phyloP scores from a whole-genome alignment of 2,113 vertebrate species.

The Meles meles region DNA sequence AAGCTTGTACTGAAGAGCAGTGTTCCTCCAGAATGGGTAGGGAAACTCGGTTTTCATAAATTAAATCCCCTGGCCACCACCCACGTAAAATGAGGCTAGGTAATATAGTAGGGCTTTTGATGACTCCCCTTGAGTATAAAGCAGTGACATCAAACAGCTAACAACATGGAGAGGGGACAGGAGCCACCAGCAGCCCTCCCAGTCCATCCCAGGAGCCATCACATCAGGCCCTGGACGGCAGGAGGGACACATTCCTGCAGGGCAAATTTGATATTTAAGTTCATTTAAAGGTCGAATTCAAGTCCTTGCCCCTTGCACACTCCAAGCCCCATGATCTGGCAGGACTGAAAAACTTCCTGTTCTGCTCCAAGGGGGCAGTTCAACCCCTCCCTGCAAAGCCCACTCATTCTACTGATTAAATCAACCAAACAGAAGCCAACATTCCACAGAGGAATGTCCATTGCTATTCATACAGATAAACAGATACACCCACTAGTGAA shows the following conservation, averaged over 20 bases:
- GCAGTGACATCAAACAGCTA: neutral
- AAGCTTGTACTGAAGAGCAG: neutral
- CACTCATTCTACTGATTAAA: slow-evolving; percentile 67
- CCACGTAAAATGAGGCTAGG: neutral
- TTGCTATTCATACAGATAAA: slow-evolving; percentile 66
- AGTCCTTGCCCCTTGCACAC: slow-evolving; percentile 11
- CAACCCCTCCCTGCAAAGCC: slow-evolving; percentile 48
- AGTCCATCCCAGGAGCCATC: neutral
- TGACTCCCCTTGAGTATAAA: neutral
- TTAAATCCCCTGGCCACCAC: neutral
- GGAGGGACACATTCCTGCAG: neutral
- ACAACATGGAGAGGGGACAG: neutral
- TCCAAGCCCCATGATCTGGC: slow-evolving; percentile 44
- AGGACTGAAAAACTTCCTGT: slow-evolving; percentile 57
- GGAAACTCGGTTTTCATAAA: neutral
- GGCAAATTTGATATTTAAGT: neutral
- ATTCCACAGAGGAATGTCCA: slow-evolving; percentile 69
- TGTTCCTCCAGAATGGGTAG: neutral
- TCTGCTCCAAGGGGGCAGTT: slow-evolving; percentile 48
- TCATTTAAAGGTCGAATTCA: slow-evolving; percentile 51
- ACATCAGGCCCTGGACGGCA: neutral
- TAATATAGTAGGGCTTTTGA: neutral
- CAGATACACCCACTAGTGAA: slow-evolving; percentile 51
- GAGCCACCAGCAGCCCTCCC: neutral
- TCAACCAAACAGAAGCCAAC: slow-evolving; percentile 62